These are phyloP conservation scores for Platycercus adscitus DNA, from an alignment of 2,113 vertebrate species.

Conservation along the genomic window DNA sequence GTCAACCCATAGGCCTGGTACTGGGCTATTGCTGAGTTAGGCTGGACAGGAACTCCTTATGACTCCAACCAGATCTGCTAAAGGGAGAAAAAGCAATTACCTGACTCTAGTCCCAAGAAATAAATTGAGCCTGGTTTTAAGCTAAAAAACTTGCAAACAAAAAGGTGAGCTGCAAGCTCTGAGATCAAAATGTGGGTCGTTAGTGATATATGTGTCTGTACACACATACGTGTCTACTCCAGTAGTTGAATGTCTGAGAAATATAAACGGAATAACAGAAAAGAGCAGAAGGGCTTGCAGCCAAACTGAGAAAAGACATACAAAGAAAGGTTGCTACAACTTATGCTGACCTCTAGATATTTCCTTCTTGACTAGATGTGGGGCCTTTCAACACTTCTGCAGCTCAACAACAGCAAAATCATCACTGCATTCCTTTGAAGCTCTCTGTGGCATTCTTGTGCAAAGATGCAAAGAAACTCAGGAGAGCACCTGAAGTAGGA, in stretches of 20 bases:
- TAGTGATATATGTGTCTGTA: neutral
- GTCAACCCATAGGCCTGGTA: neutral
- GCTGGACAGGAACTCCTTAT: neutral
- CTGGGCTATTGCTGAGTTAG: neutral
- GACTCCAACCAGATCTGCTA: neutral
- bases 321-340: neutral
- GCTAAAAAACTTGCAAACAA: neutral
- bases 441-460: neutral
- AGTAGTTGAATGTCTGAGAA: neutral
- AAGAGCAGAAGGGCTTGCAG: neutral
- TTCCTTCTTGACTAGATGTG: constrained; percentile 3
- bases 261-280: neutral
- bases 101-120: neutral
- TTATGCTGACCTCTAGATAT: constrained; percentile 14
- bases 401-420: constrained; percentile 2
- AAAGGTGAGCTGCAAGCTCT: neutral
- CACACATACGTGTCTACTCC: neutral
- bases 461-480: constrained; percentile 40
- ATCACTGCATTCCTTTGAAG: constrained; percentile 24
- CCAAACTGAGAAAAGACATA: neutral
- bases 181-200: neutral
- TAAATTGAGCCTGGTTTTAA: neutral
- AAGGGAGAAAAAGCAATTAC: neutral
- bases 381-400: neutral
- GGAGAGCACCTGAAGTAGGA: constrained; percentile 12